Percentiles rank a stretch among this genome's conserved stretches.
Conservation (phyloP, 2,888 invertebrate species). For the Tortricodes alternella region DNA sequence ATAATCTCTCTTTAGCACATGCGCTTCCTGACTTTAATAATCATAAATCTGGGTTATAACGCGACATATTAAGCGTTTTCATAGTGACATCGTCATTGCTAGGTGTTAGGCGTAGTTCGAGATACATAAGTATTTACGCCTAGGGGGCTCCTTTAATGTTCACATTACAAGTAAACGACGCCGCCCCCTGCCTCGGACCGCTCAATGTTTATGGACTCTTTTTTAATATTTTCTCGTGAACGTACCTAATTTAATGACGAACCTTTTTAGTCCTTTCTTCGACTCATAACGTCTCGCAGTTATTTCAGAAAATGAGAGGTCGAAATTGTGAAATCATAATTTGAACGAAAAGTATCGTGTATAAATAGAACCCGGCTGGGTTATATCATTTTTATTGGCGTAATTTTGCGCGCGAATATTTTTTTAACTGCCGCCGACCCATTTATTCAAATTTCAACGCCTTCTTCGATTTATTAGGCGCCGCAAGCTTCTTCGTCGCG, state of each 20-base stretch:
- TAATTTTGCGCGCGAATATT: slow-evolving; percentile 29
- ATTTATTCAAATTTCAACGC: slow-evolving; percentile 37
- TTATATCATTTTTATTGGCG: slow-evolving; percentile 26
- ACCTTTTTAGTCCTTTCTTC: slow-evolving; percentile 30
- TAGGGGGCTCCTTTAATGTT: slow-evolving; percentile 39
- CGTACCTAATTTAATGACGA: slow-evolving; percentile 37
- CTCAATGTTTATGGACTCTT: slow-evolving; percentile 30
- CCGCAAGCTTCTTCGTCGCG: slow-evolving; percentile 37
- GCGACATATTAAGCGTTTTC: slow-evolving; percentile 48
- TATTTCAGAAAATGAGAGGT: slow-evolving; percentile 23
- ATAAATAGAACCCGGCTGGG: slow-evolving; percentile 21
- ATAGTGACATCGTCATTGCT: slow-evolving; percentile 45
- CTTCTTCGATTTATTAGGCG: slow-evolving; percentile 37
- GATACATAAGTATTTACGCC: slow-evolving; percentile 41
- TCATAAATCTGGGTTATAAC: slow-evolving; percentile 53
- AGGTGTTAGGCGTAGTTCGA: slow-evolving; percentile 30
- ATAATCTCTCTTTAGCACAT: slow-evolving; percentile 29
- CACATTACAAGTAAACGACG: slow-evolving; percentile 34
- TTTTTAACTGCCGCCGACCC: slow-evolving; percentile 26
- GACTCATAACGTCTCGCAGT: slow-evolving; percentile 29
- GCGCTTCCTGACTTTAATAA: slow-evolving; percentile 50
- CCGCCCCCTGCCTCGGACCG: slow-evolving; percentile 13
- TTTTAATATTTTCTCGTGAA: slow-evolving; percentile 36
- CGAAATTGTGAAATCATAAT: slow-evolving; percentile 22
- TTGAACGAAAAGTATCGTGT: slow-evolving; percentile 11